Percentiles rank a stretch among this genome's conserved stretches.
Evolutionary conservation across 2,888 invertebrate species (phyloP).

Genomic region (Selenia dentaria): DNA sequence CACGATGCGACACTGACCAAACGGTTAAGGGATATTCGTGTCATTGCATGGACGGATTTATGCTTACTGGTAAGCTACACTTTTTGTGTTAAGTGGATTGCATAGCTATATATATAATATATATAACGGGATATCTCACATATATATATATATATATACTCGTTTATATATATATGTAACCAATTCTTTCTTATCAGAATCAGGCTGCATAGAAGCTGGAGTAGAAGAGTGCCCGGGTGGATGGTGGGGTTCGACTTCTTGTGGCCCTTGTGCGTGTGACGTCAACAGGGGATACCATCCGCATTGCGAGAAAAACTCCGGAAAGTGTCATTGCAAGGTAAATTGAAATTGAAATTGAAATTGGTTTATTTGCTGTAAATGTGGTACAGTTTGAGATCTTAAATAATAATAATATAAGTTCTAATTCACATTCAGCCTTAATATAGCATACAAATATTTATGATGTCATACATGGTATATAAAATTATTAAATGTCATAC

Average conservation of each 20-base stretch:
- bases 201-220: conserved; percentile 88
- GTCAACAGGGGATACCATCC: conserved; percentile 93
- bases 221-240: conserved; percentile 93
- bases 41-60: conserved; percentile 88
- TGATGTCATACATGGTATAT: too few relatives aligned
- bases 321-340: conserved; percentile 94
- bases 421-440: too few relatives aligned
- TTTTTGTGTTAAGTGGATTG: too few relatives aligned
- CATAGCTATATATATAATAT: too few relatives aligned
- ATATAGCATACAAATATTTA: too few relatives aligned
- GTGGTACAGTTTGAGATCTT: too few relatives aligned
- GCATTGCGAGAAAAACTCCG: conserved; percentile 94
- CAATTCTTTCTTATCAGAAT: conserved; percentile 51
- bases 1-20: conserved; percentile 86
- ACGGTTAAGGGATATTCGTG: conserved; percentile 89
- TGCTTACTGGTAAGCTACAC: conserved; percentile 86
- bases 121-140: too few relatives aligned
- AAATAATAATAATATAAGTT: too few relatives aligned
- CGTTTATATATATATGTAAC: too few relatives aligned
- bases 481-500: too few relatives aligned
- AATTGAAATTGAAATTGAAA: background rate
- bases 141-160: too few relatives aligned
- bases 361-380: too few relatives aligned
- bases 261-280: conserved; percentile 97
- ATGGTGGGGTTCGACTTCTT: conserved; percentile 97